These are phyloP conservation scores for Xerus inauris DNA, from an alignment of 2,113 vertebrate genomes.

Conservation along the genomic window DNA sequence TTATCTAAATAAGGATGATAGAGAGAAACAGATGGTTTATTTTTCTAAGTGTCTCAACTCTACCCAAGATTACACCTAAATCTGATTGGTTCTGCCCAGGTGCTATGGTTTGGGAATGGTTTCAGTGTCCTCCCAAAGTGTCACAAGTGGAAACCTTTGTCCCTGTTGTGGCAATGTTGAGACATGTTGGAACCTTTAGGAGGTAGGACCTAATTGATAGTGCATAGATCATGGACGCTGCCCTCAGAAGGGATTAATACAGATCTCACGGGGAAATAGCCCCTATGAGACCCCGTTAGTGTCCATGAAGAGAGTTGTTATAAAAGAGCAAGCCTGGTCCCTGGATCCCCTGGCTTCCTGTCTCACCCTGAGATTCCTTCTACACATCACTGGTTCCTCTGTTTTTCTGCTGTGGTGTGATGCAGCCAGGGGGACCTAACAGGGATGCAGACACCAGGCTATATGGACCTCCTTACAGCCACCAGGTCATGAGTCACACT, in stretches of 20 bases:
- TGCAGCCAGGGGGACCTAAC: background rate
- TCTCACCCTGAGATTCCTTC: background rate
- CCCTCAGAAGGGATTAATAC: background rate
- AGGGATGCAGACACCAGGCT: too few species aligned
- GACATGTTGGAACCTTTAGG: background rate
- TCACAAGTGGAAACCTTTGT: fast-evolving
- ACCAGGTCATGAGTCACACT: background rate
- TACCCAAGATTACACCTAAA: background rate
- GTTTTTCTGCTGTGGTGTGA: background rate
- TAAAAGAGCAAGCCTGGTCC: background rate
- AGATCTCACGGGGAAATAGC: background rate
- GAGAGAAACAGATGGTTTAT: background rate
- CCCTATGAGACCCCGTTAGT: background rate
- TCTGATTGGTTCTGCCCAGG: background rate
- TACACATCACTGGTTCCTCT: background rate
- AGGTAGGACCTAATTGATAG: background rate
- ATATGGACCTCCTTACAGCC: too few species aligned
- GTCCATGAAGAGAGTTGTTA: background rate
- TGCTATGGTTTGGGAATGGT: background rate
- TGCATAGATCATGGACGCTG: background rate
- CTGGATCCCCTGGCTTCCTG: background rate
- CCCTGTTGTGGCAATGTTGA: background rate
- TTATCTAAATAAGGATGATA: background rate
- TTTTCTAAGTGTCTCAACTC: background rate
- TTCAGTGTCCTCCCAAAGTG: background rate